Evolutionary conservation across 2,888 invertebrate genomes (phyloP), one percentile per base, ranked within the genome.

Genomic region (Agriopis aurantiaria): DNA sequence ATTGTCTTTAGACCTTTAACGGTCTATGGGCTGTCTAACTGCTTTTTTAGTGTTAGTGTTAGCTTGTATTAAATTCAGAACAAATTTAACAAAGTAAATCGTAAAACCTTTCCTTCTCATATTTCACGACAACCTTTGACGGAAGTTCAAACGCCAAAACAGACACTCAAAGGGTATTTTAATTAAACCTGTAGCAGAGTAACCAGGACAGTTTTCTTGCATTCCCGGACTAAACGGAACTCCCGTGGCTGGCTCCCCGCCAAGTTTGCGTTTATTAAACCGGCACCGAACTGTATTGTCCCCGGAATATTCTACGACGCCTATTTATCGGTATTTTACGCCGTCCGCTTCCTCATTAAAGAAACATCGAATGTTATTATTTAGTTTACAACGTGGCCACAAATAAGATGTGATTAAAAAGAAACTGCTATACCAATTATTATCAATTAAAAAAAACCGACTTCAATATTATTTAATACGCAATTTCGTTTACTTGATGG

Each of bases 301-400:
- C 71, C 33, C 56, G 23, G 14, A 61, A 73, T 68, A 64, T 63
- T 69, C 43, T 23, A 48, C 65, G 51, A 65, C 49, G 62, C 64
- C 64, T 65, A 64, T 65, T 64, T 64, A 71, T 71, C 33, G 68
- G 57, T 55, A 52, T 75, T 75, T 75, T 73, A 75, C 68, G 67
- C 43, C 67, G 10, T 69, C 68, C 71, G 73, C 63, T 73, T 71
- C 75, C 71, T 71, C 62, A 55, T 51, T 49, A 64, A 69, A 68
- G 69, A 72, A 63, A 61, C 61, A 48, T 12, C 12, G 51, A 49
- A 59, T 59, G 68, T 43, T 56, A 63, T 65, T 68, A 63, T 65
- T 57, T 65, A 55, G 58, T 51, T 63, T 56, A 48, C 52, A 61
- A 55, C 60, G 64, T 43, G 62, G 55, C 66, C 61, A 61, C 65